Evolutionary conservation across 2,797 vertebrate species (phyloP).

Genomic region (Perodicticus potto): DNA sequence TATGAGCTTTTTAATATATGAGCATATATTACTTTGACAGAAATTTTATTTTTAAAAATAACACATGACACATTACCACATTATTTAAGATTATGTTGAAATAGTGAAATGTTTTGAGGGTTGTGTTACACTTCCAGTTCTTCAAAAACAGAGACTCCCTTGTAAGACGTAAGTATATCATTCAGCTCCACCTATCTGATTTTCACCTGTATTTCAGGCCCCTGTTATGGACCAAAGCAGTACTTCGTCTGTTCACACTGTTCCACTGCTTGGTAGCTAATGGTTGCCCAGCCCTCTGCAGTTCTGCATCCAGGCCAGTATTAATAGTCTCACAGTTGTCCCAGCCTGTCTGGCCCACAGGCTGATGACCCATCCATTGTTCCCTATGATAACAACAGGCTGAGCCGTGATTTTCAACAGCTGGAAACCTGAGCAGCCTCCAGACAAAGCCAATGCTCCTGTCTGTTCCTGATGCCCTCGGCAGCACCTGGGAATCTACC

Average conservation of each 20-base stretch:
- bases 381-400: conserved; percentile 44
- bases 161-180: neutral
- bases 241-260: neutral
- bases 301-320: neutral
- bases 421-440: conserved; percentile 38
- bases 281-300: neutral
- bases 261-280: neutral
- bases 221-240: neutral
- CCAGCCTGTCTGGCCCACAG: conserved; percentile 44
- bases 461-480: neutral
- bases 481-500: conserved; percentile 50
- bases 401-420: conserved; percentile 68
- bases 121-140: conserved; percentile 18
- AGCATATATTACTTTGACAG: conserved; percentile 6
- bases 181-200: neutral
- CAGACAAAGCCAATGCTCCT: neutral
- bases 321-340: neutral
- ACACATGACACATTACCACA: neutral
- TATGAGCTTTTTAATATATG: neutral
- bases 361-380: conserved; percentile 67
- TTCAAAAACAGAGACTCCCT: neutral
- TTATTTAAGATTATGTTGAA: conserved; percentile 30
- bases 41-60: conserved; percentile 30
- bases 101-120: neutral
- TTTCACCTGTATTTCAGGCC: neutral